A percentile compares a stretch with the other conserved stretches of the same genome.
Conservation (phyloP, 1,140 invertebrate genomes). For the Cyclargus thomasi region DNA sequence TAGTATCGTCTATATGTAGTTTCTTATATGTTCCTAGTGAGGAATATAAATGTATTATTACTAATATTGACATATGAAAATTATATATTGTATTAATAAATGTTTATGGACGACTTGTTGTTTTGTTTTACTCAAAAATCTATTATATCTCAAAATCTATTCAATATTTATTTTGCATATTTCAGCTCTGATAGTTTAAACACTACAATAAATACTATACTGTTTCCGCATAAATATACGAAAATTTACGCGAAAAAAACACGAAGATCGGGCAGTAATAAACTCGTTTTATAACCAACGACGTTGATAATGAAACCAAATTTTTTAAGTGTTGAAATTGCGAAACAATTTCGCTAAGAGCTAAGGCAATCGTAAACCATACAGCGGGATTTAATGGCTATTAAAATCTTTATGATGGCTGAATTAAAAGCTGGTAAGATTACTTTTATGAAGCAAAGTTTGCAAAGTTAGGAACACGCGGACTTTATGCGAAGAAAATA, state of each 20-base stretch:
- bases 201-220: no score
- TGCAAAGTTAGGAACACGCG: not conserved
- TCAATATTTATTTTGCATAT: no score
- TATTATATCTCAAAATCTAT: no score
- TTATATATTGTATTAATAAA: constrained; percentile 73
- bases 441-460: not conserved
- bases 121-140: constrained; percentile 19
- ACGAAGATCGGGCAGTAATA: no score
- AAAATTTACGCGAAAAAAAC: no score
- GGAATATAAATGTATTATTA: constrained; percentile 62
- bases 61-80: constrained; percentile 68
- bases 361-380: not conserved
- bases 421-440: not conserved
- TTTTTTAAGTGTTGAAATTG: not conserved
- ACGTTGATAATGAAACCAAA: not conserved
- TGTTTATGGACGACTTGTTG: constrained; percentile 59
- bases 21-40: constrained; percentile 55
- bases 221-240: no score
- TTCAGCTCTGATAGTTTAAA: no score
- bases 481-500: not conserved
- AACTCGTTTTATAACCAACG: no score
- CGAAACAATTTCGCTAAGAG: not conserved
- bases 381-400: not conserved
- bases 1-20: constrained; percentile 67
- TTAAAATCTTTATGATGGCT: not conserved